These are phyloP conservation scores for Cyclophora punctaria DNA, from an alignment of 2,888 invertebrate genomes.

Conservation along the genomic window DNA sequence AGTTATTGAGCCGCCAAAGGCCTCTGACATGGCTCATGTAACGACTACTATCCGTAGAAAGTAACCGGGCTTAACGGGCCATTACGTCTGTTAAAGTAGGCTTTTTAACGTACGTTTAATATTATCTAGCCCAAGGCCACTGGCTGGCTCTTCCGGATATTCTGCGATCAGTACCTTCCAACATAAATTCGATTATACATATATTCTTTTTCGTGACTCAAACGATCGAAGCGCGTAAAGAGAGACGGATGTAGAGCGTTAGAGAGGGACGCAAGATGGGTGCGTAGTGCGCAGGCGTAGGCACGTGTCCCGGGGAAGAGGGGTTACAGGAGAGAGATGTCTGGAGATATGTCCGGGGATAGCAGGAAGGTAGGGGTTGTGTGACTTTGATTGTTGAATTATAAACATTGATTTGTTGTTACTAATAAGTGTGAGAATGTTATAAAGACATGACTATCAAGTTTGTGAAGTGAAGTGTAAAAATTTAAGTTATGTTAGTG, in stretches of 20 bases:
- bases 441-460: too few species aligned
- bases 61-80: too few species aligned
- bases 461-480: too few species aligned
- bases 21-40: too few species aligned
- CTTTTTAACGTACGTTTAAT: too few species aligned
- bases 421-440: too few species aligned
- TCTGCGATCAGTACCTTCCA: conserved; percentile 43
- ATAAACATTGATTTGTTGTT: too few species aligned
- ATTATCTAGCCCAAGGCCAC: conserved; percentile 42
- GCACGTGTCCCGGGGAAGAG: conserved; percentile 50
- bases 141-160: conserved; percentile 19
- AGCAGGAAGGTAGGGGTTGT: neutral
- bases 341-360: conserved; percentile 30
- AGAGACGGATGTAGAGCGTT: conserved; percentile 33
- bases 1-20: too few species aligned
- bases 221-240: conserved; percentile 63
- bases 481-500: too few species aligned
- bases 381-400: too few species aligned
- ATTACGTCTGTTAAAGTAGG: too few species aligned
- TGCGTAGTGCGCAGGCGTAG: conserved; percentile 51
- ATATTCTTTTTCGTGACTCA: conserved; percentile 68
- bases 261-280: conserved; percentile 30
- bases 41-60: too few species aligned
- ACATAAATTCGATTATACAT: conserved; percentile 70
- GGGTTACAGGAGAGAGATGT: conserved; percentile 26